phyloP scores from a whole-genome alignment of 2,797 vertebrate genomes.

The Rhinoraja longicauda region DNA sequence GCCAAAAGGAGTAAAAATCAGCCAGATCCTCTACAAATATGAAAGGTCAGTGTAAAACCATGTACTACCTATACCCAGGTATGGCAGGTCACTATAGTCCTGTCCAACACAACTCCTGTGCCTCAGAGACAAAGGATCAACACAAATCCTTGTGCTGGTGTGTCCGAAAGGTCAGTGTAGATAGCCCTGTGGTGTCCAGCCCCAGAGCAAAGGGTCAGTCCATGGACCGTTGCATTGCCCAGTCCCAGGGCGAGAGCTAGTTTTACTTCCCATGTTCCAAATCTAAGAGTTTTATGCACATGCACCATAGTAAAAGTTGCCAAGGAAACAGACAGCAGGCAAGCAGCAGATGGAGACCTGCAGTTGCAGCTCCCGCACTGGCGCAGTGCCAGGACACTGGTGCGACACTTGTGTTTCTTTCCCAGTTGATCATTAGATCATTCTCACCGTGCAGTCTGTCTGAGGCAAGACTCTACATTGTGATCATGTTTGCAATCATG shows the following conservation, averaged over 20 bases:
- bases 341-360: not conserved
- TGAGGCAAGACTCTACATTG: too few relatives aligned
- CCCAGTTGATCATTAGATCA: not conserved
- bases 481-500: not conserved
- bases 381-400: not conserved
- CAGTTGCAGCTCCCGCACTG: not conserved
- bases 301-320: not conserved
- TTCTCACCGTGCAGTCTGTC: not conserved
- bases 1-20: too few relatives aligned
- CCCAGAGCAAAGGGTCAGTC: not conserved
- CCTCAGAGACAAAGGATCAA: too few relatives aligned
- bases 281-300: too few relatives aligned
- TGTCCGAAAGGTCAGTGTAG: not conserved
- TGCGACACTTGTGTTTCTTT: not conserved
- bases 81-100: too few relatives aligned
- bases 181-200: not conserved
- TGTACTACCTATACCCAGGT: too few relatives aligned
- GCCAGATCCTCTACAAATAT: not conserved
- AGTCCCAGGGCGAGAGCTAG: not conserved
- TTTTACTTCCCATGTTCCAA: not conserved
- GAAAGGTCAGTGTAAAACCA: not conserved
- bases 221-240: not conserved
- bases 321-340: not conserved
- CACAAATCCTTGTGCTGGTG: not conserved
- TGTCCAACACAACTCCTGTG: too few relatives aligned